Conservation (phyloP, 2,113 vertebrate species). For the Sus scrofa region T2T-Sscrofa CM000817.6:56753001-56753500, state of each 20-base stretch:
- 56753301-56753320: not conserved
- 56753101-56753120: not conserved
- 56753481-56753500: constrained; percentile 95
- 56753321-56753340: not conserved
- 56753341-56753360: constrained; percentile 85
- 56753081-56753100: too few species aligned
- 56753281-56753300: accelerated
- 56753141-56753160: not conserved
- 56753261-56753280: not conserved
- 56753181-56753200: not conserved
- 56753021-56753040: too few species aligned
- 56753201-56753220: too few species aligned
- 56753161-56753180: not conserved
- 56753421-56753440: constrained; percentile 94
- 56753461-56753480: constrained; percentile 91
- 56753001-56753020: too few species aligned
- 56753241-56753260: not conserved
- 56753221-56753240: too few species aligned
- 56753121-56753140: not conserved
- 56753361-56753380: constrained; percentile 96
- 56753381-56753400: constrained; percentile 88
- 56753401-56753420: constrained; percentile 95
- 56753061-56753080: too few species aligned
- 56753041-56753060: too few species aligned
- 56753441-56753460: constrained; percentile 90